Percentiles rank a stretch among this genome's conserved stretches.
Conservation (phyloP, 2,797 vertebrate genomes). For the Hyperoplus lanceolatus region DNA sequence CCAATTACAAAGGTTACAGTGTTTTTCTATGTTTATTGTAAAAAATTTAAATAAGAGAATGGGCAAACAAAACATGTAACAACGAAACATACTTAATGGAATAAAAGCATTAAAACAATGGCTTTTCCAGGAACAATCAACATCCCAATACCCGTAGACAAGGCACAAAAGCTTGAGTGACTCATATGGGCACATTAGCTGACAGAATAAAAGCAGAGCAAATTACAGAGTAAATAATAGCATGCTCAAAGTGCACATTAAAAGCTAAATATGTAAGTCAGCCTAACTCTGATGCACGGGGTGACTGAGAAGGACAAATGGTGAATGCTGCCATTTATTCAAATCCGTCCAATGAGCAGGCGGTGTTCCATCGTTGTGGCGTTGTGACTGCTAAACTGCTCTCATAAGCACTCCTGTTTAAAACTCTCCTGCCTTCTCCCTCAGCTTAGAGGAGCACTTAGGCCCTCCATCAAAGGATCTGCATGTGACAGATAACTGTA, state of each 20-base stretch:
- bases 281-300: constrained; percentile 6
- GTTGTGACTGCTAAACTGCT: constrained; percentile 52
- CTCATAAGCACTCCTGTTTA: constrained; percentile 63
- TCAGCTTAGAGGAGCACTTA: constrained; percentile 66
- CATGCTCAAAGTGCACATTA: constrained; percentile 26
- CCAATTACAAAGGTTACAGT: no score
- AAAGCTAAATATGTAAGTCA: constrained; percentile 17
- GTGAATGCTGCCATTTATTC: constrained; percentile 22
- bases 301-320: constrained; percentile 36
- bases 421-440: constrained; percentile 40
- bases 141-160: accelerated
- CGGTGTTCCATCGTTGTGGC: constrained; percentile 42
- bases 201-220: not conserved
- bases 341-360: constrained; percentile 53
- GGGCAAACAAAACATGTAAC: not conserved
- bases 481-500: constrained; percentile 76
- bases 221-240: not conserved
- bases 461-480: constrained; percentile 77
- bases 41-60: no score
- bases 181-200: not conserved
- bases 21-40: no score
- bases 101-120: not conserved
- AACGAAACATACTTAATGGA: no score
- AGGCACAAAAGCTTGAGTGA: not conserved
- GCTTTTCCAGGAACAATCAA: not conserved